Evolutionary conservation across 1,140 invertebrate genomes (phyloP).

Genomic region (Drosophila nannoptera): DNA sequence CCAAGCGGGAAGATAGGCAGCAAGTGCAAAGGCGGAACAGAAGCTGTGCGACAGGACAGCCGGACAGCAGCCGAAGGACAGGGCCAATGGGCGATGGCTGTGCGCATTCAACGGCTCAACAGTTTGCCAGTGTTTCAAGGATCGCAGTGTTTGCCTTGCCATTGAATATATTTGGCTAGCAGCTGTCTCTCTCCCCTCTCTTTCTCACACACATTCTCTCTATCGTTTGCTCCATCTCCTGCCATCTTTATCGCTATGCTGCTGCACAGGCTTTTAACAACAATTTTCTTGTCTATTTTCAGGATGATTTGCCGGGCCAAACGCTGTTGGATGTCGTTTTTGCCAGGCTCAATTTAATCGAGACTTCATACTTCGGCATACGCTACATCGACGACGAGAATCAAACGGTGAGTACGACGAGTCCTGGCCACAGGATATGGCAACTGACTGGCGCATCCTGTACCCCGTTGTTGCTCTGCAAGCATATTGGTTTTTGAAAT

Average conservation of each 20-base stretch:
- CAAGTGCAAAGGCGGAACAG: slow-evolving; percentile 5
- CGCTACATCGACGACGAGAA: slow-evolving; percentile 92
- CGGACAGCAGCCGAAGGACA: neutral
- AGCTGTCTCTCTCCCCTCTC: neutral
- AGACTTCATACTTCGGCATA: slow-evolving; percentile 95
- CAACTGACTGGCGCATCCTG: slow-evolving; percentile 37
- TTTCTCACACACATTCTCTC: neutral
- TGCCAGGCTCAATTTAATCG: slow-evolving; percentile 92
- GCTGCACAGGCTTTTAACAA: slow-evolving; percentile 58
- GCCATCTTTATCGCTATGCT: slow-evolving; percentile 14
- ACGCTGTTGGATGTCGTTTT: slow-evolving; percentile 92
- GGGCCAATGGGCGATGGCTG: slow-evolving; percentile 21
- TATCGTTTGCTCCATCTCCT: neutral
- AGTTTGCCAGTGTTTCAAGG: slow-evolving; percentile 62
- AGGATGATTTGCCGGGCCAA: slow-evolving; percentile 91
- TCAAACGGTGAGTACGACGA: slow-evolving; percentile 86
- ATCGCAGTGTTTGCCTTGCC: slow-evolving; percentile 50
- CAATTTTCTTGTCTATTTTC: slow-evolving; percentile 81
- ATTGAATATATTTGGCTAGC: slow-evolving; percentile 50
- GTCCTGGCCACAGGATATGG: slow-evolving; percentile 23
- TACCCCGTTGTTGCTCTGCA: slow-evolving; percentile 31
- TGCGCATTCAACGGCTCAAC: slow-evolving; percentile 73
- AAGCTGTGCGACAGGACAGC: slow-evolving; percentile 2
- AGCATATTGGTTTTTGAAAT: slow-evolving; percentile 76
- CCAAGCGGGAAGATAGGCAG: slow-evolving; percentile 39